Evolutionary conservation across 2,797 vertebrate species (phyloP), one percentile per base, ranked within the genome.

Genomic region (Lagothrix lagotricha): DNA sequence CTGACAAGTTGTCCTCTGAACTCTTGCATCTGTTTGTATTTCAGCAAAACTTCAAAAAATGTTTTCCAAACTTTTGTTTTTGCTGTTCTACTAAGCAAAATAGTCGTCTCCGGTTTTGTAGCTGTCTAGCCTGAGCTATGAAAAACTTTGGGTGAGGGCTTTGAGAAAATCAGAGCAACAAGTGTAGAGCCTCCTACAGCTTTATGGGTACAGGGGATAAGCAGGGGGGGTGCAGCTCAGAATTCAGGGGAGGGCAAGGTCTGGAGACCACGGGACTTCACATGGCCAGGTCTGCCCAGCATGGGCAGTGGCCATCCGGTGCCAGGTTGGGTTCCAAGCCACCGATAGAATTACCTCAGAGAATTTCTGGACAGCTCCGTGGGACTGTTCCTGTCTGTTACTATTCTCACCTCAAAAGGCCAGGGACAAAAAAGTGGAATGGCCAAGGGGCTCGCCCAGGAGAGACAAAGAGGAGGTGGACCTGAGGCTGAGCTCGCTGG

Each of bases 401-500:
- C 12, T 50, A 0, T 30, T 76, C 36, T 52, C 17, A 39, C 64
- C 70, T 24, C 24, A 19, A 5, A 46, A 48, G 30, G 48, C 64
- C 15, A 58, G 39, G 48, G 57, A 48, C 24, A 39, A 26, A 33
- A n/a, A 26, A 39, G 10, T 26, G 33, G 20, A 58, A 11, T 8
- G 2, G 48, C 48, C 13, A 46, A 1, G 24, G 9, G 54, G 0
- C 2, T 36, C 4, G 1, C 24, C 28, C 17, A 5, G 81, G 72
- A 19, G 28, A 39, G 9, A 4, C 61, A 44, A 11, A 5, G 0
- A 36, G 19, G 67, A 0, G 48, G 39, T 10, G 28, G n/a, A 52
- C 3, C 0, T 1, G 3, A 17, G 33, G 19, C 44, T 0, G 1
- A 70, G 30, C 48, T 28, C 28, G 2, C 22, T 7, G 1, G 3